A percentile compares a stretch with the other conserved stretches of the same genome.
Conservation (phyloP, 2,113 vertebrate species). For the Oryzias javanicus region DNA sequence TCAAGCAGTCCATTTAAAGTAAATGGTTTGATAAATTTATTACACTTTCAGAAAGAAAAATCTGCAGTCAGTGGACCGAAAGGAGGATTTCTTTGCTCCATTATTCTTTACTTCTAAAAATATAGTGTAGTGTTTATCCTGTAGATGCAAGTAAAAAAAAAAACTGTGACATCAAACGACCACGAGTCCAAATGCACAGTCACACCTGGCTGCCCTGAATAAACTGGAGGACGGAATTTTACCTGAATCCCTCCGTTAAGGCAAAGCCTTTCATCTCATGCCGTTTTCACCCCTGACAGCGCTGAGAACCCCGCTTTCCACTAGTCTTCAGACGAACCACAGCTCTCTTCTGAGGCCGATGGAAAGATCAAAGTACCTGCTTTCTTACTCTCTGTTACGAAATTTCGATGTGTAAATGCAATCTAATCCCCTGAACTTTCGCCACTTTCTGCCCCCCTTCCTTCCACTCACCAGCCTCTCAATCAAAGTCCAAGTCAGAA, state of each 20-base stretch:
- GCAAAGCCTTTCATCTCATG: conserved; percentile 50
- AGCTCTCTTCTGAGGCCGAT: conserved; percentile 29
- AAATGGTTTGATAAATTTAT: no score
- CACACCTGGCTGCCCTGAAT: conserved; percentile 27
- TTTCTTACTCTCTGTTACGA: conserved; percentile 33
- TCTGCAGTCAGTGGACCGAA: neutral
- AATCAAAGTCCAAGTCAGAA: conserved; percentile 50
- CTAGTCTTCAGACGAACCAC: conserved; percentile 43
- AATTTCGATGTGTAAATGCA: conserved; percentile 44
- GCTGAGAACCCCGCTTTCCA: conserved; percentile 24
- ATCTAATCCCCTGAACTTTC: conserved; percentile 35
- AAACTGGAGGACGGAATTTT: conserved; percentile 23
- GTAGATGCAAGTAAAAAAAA: neutral
- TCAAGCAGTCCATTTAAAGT: no score
- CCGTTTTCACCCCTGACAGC: conserved; percentile 26
- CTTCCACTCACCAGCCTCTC: conserved; percentile 23
- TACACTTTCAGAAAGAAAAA: neutral
- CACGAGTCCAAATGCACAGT: conserved; percentile 8
- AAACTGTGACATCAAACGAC: conserved; percentile 2
- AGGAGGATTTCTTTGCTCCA: neutral
- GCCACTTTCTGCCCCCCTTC: neutral
- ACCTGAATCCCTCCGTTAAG: conserved; percentile 28
- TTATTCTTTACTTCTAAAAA: no score
- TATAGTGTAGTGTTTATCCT: no score
- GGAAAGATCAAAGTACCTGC: conserved; percentile 55